Percentiles rank a stretch among this genome's conserved stretches.
Conservation (phyloP, 1,140 invertebrate species). For the Thaumetopoea pityocampa region DNA sequence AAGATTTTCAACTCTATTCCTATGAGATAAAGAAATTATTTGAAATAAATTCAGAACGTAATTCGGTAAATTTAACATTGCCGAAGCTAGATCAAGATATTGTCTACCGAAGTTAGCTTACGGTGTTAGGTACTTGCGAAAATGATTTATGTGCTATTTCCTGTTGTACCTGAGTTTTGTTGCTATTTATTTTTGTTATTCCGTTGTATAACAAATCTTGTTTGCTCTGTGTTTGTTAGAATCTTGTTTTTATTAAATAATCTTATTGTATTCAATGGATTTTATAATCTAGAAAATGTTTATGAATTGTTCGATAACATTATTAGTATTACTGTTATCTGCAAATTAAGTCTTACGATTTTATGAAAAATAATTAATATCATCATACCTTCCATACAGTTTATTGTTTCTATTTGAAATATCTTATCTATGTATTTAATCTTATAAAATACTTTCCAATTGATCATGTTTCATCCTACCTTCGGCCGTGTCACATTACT, state of each 20-base stretch:
- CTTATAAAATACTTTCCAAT: conserved; percentile 15
- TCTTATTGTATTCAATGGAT: no score
- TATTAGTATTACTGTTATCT: no score
- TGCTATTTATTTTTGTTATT: conserved; percentile 17
- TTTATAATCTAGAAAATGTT: no score
- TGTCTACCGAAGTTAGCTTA: conserved; percentile 41
- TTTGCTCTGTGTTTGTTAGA: conserved; percentile 4
- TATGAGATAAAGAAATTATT: conserved; percentile 3
- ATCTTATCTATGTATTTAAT: conserved; percentile 4
- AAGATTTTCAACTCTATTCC: conserved; percentile 28
- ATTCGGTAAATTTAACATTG: conserved; percentile 16
- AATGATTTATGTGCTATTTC: conserved; percentile 55
- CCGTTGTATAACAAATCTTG: conserved; percentile 5
- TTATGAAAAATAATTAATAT: no score
- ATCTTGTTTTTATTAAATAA: conserved; percentile 1
- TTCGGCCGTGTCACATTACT: conserved; percentile 44
- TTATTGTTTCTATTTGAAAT: background rate
- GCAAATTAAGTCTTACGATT: no score
- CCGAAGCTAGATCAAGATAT: conserved; percentile 44
- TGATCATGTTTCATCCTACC: conserved; percentile 6
- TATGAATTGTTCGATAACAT: no score
- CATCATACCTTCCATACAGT: no score
- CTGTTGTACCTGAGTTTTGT: conserved; percentile 32
- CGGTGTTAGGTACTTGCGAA: conserved; percentile 35
- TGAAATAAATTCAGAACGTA: background rate